phyloP scores from a whole-genome alignment of 2,888 invertebrate genomes.

The Drosophila setosimentum region DNA sequence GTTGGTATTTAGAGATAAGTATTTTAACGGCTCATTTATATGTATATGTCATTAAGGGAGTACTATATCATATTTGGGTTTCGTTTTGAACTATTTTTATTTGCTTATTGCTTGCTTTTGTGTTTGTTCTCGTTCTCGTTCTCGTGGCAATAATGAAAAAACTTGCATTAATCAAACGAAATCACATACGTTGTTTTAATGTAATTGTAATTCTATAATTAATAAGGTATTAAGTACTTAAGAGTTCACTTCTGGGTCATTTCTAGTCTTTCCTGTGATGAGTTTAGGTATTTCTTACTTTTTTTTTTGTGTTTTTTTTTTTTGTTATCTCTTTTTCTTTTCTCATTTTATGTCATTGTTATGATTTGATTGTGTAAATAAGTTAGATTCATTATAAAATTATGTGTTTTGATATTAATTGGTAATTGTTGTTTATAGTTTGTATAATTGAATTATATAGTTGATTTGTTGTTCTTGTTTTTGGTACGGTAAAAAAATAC shows the following conservation, averaged over 20 bases:
- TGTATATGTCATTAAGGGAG: conserved; percentile 1
- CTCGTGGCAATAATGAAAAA: conserved; percentile 20
- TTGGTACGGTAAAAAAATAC: conserved; percentile 66
- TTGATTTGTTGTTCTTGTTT: conserved; percentile 35
- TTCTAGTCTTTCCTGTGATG: neutral
- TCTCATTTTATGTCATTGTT: conserved; percentile 4
- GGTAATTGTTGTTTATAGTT: conserved; percentile 40
- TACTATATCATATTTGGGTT: conserved; percentile 33
- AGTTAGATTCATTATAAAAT: conserved; percentile 26
- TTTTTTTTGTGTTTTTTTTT: neutral
- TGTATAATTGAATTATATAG: conserved; percentile 48
- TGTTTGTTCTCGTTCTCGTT: conserved; percentile 1
- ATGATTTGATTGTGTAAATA: conserved; percentile 57
- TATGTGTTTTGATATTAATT: conserved; percentile 11
- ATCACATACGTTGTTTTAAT: conserved; percentile 9
- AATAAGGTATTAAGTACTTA: conserved; percentile 33
- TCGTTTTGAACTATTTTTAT: conserved; percentile 44
- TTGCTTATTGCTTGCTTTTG: conserved; percentile 33
- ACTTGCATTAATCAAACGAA: conserved; percentile 23
- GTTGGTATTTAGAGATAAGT: conserved; percentile 21
- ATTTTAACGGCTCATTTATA: conserved; percentile 24
- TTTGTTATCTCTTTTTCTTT: conserved; percentile 1
- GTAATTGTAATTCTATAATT: conserved; percentile 15
- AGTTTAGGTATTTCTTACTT: neutral
- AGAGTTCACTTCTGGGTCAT: conserved; percentile 24